Base-by-base conservation (phyloP, 2,113 vertebrate genomes). In the Ginglymostoma cirratum region DNA sequence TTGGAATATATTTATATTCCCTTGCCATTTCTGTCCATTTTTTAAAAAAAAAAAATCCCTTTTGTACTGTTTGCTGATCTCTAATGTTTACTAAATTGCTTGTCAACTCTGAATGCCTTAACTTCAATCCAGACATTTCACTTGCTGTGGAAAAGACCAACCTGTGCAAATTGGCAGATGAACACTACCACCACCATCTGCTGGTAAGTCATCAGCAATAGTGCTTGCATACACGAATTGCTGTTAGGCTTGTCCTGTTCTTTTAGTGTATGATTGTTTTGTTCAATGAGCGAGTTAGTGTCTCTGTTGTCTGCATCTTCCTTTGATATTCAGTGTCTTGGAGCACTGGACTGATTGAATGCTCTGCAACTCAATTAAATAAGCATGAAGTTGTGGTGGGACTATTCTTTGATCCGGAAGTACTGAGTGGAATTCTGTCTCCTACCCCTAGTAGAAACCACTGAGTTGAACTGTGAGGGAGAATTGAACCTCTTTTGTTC, bases 131-230 rank as follows among this genome's bases (percentile, higher is more conserved):
- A 98, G 99, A 98, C 96, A 96, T 98, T 96, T 96, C 96, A 0
- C 70, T 98, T 92, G 96, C 97, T 96, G 96, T 96, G 19, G 97
- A 98, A 80, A 96, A 97, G 38, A 96, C 96, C 61, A 96, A 96
- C 72, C 96, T 4, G 86, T 5, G 95, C n/a, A 96, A 97, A 95
- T 76, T 93, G 55, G 99, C 98, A 34, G 96, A 97, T 96, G 96
- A 97, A 0, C 97, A 98, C 96, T 96, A 96, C 95, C 96, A 85
- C 12, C 96, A 6, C 83, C 96, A 95, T 66, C 96, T 99, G 42
- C 96, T 99, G 98, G 99, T 99, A 97, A 98, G 97, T 96, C 19
- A 7, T 19, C 66, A 45, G n/a, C 94, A 69, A n/a, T 27, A 61
- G 10, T 4, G 8, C 61, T 48, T 0, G 17, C 38, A 52, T 7